These are phyloP conservation scores for Ibycter americanus DNA, from an alignment of 2,797 vertebrate genomes.

Conservation along the genomic window DNA sequence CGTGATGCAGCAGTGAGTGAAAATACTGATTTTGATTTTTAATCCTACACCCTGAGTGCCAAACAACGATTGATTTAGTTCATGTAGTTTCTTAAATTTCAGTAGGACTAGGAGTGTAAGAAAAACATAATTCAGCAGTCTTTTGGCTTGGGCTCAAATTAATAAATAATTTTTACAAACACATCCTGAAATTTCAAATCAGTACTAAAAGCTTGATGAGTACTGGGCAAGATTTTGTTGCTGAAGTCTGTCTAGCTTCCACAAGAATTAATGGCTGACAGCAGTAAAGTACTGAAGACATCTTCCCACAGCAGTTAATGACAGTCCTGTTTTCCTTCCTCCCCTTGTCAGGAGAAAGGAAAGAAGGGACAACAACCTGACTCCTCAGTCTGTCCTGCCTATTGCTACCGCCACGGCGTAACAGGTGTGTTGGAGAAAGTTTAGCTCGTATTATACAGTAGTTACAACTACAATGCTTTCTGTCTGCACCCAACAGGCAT, in stretches of 20 bases:
- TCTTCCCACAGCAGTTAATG: not conserved
- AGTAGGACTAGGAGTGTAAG: not conserved
- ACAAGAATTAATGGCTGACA: not conserved
- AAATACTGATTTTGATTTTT: not conserved
- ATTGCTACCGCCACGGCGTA: rapidly evolving
- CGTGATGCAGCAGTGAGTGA: not conserved
- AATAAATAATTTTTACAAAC: not conserved
- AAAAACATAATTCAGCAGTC: not conserved
- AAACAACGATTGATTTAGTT: not conserved
- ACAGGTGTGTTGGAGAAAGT: not conserved
- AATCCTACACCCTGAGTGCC: not conserved
- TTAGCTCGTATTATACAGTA: not conserved
- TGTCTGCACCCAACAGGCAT: rapidly evolving
- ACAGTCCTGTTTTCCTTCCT: not conserved
- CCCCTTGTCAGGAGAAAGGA: not conserved
- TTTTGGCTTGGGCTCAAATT: not conserved
- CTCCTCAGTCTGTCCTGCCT: not conserved
- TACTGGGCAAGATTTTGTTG: not conserved
- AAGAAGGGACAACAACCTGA: not conserved
- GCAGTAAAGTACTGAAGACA: not conserved
- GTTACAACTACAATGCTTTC: not conserved
- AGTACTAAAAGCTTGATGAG: not conserved
- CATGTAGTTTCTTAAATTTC: not conserved
- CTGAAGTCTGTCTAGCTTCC: not conserved
- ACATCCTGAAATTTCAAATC: not conserved